Percentiles rank a stretch among this genome's conserved stretches.
phyloP scores from a whole-genome alignment of 2,113 vertebrate species.

The Mandrillus leucophaeus region DNA sequence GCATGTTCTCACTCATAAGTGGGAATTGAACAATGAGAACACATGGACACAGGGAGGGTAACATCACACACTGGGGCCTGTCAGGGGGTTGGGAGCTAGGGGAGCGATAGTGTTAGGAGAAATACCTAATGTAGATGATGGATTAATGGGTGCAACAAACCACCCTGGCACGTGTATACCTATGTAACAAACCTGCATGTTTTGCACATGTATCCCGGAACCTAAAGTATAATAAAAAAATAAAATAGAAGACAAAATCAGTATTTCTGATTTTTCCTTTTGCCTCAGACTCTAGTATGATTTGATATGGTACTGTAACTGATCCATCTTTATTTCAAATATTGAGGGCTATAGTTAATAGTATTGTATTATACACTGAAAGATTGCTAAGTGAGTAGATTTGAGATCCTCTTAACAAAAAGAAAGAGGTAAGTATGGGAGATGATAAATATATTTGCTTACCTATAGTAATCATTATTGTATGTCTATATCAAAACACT shows the following conservation, averaged over 20 bases:
- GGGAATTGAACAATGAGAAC: too few species aligned
- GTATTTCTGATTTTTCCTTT: background rate
- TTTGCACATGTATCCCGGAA: too few species aligned
- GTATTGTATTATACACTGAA: background rate
- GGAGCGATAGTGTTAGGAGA: too few species aligned
- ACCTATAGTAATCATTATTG: background rate
- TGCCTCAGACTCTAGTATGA: background rate
- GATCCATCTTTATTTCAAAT: conserved; percentile 1
- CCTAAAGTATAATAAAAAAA: too few species aligned
- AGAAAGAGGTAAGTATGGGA: background rate
- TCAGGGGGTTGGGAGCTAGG: too few species aligned
- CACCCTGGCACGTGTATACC: too few species aligned
- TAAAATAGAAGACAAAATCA: background rate
- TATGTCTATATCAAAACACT: background rate
- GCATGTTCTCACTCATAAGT: too few species aligned
- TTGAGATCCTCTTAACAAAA: background rate
- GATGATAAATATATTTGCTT: background rate
- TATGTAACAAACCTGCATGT: too few species aligned
- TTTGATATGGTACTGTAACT: background rate
- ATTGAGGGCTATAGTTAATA: background rate
- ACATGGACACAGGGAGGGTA: too few species aligned
- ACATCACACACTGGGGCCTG: too few species aligned
- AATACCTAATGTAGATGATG: too few species aligned
- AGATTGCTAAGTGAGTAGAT: background rate
- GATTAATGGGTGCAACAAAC: too few species aligned